phyloP scores from a whole-genome alignment of 2,888 invertebrate species.

The Leptinotarsa haldemani region DNA sequence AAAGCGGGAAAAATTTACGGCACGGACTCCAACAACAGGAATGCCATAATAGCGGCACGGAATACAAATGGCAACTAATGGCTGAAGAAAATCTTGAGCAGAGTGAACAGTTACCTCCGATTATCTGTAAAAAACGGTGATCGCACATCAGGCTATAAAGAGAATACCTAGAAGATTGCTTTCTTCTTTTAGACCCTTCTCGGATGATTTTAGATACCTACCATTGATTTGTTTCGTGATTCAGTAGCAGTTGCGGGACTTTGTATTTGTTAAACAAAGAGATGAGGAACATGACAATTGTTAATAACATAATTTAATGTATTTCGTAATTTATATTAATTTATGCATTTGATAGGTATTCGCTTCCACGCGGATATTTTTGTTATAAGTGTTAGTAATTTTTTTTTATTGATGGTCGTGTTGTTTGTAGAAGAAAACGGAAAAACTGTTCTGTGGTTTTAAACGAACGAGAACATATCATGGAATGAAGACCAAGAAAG shows the following conservation, averaged over 20 bases:
- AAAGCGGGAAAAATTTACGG: conserved; percentile 99
- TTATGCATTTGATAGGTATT: conserved; percentile 42
- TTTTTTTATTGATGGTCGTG: conserved; percentile 30
- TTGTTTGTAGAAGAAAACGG: conserved; percentile 31
- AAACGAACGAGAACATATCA: conserved; percentile 25
- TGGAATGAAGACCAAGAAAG: conserved; percentile 15
- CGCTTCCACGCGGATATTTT: conserved; percentile 35
- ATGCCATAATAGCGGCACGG: conserved; percentile 67
- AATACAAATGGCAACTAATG: conserved; percentile 71
- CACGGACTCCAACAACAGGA: conserved; percentile 72
- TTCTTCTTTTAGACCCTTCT: conserved; percentile 37
- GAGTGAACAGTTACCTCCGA: conserved; percentile 29
- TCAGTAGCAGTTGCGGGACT: conserved; percentile 29
- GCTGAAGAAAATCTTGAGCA: background rate
- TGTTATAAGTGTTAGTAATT: conserved; percentile 38
- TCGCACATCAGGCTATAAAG: conserved; percentile 39
- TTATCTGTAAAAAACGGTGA: conserved; percentile 32
- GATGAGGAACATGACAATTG: conserved; percentile 46
- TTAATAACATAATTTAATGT: conserved; percentile 37
- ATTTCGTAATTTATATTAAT: conserved; percentile 45
- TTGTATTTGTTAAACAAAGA: conserved; percentile 32
- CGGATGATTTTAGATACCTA: conserved; percentile 27
- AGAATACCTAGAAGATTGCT: conserved; percentile 38
- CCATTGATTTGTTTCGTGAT: conserved; percentile 12
- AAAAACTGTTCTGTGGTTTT: conserved; percentile 42